Base-by-base conservation (phyloP, 2,797 vertebrate genomes). In the Sebastes hubbsi region DNA sequence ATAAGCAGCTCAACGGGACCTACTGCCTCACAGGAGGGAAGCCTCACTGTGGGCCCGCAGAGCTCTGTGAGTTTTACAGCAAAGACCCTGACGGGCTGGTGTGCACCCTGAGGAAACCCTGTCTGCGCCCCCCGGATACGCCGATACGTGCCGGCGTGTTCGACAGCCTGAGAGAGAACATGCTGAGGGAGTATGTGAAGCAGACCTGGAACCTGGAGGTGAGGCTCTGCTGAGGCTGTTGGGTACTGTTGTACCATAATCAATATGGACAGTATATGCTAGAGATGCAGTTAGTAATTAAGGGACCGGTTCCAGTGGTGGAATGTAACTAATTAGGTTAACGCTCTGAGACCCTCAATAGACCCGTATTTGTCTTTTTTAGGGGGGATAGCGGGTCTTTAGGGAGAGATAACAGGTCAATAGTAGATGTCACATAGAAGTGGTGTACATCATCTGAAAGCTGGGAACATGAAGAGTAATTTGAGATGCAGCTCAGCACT, bases 181-280 rank as follows among this genome's bases (percentile, higher is more conserved):
- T 99, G 98, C 94, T 99, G 87, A 95, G 97, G 32, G 98, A 99
- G 38, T 99, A 99, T 0, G 96, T 99, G 73, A 96, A 95, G 72
- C 97, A 98, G 81, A 98, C 96, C 0, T 99, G 98, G 98, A 97
- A 95, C 29, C 95, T 99, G 79, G 98, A 99, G 97, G 98, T 99
- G 93, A 95, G 94, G 27, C 16, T 61, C 38, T 42, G 38, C 52
- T 52, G 42, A 73, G 36, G 34, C 32, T 34, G 52, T 0, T 58
- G 38, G 32, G 32, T 30, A 6, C 22, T 46, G 30, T 30, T 24
- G 22, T 8, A 2, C 3, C 16, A 24, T 4, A 18, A 25, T 52
- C 16, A 49, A 73, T 10, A 54, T 24, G 4, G 13, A 38, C 36
- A 38, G 36, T 24, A 22, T 46, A 71, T 38, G 25, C 3, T 30